Evolutionary conservation across 2,113 vertebrate species (phyloP), one percentile per base, ranked within the genome.

Genomic region (Marmota flaviventris): DNA sequence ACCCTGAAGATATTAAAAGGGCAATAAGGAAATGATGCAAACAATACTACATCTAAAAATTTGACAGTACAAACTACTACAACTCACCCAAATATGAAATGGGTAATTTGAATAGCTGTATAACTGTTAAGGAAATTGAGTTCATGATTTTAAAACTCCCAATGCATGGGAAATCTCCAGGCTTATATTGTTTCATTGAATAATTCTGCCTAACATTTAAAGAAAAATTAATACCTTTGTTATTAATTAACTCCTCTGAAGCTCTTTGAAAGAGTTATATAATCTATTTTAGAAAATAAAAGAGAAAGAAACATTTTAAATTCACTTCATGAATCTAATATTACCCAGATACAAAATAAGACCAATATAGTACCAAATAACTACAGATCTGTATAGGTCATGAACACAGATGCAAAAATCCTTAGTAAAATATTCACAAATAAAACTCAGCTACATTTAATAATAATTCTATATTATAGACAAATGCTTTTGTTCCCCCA

Each of bases 131-230:
- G 61, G n/a, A 79, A 93, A 84, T 58, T 79, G 34, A 81, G 5
- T 78, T 96, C 13, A 70, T 72, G 67, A 93, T 78, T 72, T 67
- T 13, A 45, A 93, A 96, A 91, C 11, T 51, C 14, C 11, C 18
- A 24, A 32, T 8, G 75, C 37, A 58, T 58, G 6, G 29, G 48
- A 95, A 67, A 79, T 91, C 39, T 93, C 48, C n/a, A 63, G 39
- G 70, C 48, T 65, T 5, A 51, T 51, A 91, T 81, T 88, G 18
- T 79, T 84, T 95, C 79, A 72, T 27, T 51, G 14, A 39, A 81
- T n/a, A 95, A 70, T 91, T 94, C 42, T 84, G 81, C 12, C 45
- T 93, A 58, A 95, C 16, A 61, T 53, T 63, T 93, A 94, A 94
- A 77, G 39, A 69, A 88, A 91, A 88, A 63, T 34, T 27, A 79